Conservation (phyloP, 2,113 vertebrate species). For the Menidia beryllina region DNA sequence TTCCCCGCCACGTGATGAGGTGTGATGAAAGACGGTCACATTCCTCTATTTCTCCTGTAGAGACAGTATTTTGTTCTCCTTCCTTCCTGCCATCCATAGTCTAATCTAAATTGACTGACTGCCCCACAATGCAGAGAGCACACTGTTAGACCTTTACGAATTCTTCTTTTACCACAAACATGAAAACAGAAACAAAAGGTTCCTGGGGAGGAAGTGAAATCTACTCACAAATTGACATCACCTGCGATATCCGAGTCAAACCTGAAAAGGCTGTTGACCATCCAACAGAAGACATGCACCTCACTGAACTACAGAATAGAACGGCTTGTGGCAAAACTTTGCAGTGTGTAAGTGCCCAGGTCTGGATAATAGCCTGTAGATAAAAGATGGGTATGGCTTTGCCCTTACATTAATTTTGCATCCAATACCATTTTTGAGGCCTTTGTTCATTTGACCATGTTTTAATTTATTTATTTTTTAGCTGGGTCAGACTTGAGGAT, state of each 20-base stretch:
- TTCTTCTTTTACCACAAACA: conserved; percentile 65
- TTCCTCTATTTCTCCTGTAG: conserved; percentile 49
- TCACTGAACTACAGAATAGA: conserved; percentile 19
- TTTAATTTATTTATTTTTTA: not conserved
- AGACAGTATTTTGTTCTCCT: conserved; percentile 75
- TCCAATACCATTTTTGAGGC: too few species aligned
- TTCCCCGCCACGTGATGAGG: conserved; percentile 33
- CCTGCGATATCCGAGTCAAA: conserved; percentile 69
- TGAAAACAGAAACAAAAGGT: conserved; percentile 64
- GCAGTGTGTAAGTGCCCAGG: not conserved
- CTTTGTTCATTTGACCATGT: too few species aligned
- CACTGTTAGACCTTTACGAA: conserved; percentile 72
- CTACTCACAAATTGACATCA: conserved; percentile 76
- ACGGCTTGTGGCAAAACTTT: not conserved
- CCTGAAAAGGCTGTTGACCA: conserved; percentile 43
- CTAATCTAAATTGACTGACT: conserved; percentile 81
- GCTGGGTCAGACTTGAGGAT: too few species aligned
- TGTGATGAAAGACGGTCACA: conserved; percentile 46
- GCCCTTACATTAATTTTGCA: too few species aligned
- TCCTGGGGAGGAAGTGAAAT: conserved; percentile 66
- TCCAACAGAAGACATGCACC: conserved; percentile 58
- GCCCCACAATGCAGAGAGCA: conserved; percentile 71
- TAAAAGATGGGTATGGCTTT: not conserved
- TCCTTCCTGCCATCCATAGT: conserved; percentile 79
- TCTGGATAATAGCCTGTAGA: not conserved